These are phyloP conservation scores for Petaurus breviceps DNA, from an alignment of 2,113 vertebrate genomes.

Conservation along the genomic window DNA sequence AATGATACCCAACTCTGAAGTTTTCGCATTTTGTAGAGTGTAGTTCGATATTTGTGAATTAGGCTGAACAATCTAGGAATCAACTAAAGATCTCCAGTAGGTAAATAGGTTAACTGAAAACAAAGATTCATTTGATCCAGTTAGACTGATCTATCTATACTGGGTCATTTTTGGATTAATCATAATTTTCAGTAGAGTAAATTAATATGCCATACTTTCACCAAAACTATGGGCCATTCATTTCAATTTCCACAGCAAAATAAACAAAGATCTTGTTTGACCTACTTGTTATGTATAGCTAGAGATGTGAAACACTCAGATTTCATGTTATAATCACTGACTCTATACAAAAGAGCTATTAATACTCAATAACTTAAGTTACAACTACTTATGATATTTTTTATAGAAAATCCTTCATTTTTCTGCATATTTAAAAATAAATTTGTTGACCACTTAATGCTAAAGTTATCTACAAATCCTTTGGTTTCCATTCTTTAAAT, in stretches of 20 bases:
- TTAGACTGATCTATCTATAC: background rate
- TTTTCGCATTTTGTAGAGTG: background rate
- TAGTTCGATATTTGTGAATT: background rate
- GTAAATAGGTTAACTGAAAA: background rate
- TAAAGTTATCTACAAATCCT: background rate
- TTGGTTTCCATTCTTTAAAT: background rate
- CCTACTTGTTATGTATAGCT: background rate
- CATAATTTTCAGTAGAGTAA: background rate
- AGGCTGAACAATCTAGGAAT: slow-evolving; percentile 14
- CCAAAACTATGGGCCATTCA: background rate
- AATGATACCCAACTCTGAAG: background rate
- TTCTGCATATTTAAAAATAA: background rate
- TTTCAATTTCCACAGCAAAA: background rate
- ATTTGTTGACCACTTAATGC: background rate
- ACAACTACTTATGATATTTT: background rate
- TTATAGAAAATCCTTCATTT: background rate
- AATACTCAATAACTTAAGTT: background rate
- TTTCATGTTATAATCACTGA: background rate
- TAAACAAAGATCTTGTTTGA: background rate
- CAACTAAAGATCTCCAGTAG: background rate
- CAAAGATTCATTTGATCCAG: background rate
- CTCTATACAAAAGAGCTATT: background rate
- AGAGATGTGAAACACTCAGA: background rate
- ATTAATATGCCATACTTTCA: background rate
- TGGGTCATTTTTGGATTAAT: background rate